Base-by-base conservation (phyloP, 2,888 invertebrate species). In the Euphydryas editha region DNA sequence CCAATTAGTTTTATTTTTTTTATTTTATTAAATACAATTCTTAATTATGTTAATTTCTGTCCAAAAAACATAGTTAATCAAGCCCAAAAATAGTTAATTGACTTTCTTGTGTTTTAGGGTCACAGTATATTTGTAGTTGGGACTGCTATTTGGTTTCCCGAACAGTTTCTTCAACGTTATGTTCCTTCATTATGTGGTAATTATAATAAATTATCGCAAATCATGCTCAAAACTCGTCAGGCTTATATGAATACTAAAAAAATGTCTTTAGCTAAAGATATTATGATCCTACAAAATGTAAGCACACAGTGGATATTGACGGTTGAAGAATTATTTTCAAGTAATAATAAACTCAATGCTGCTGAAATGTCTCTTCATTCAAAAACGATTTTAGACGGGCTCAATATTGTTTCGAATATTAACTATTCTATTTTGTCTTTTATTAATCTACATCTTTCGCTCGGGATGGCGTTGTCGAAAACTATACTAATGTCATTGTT, bases 101-200 rank as follows among this genome's bases (percentile, higher is more conserved):
- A 30, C 36, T 30, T 57, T 60, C 65, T 64, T 62, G 66, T 54
- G n/a, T 73, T 73, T 90, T 90, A 96, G 94, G 94, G 96, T 54
- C 96, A 96, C 72, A 96, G 96, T 39, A 95, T 98, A 66, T 95
- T 96, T 55, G 87, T 99, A 39, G 93, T 95, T 66, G 98, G 97
- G 1, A 96, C 96, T 79, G 93, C 96, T 17, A 85, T 97, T 62
- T 99, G 98, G 98, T 95, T 96, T 78, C 97, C 98, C 0, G 96
- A 96, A 81, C 94, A 95, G 75, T 99, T 98, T 86, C 92, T 99
- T 4, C 86, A 93, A 55, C 94, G 94, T 74, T 94, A 95, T 83
- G 88, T 94, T 70, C 91, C 94, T 74, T 86, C 95, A 75, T 81
- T 94, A 86, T 82, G 93, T 87, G 84, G 93, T 84, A 84, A 86